Conservation (phyloP, 1,140 invertebrate genomes). For the Mercenaria mercenaria region DNA sequence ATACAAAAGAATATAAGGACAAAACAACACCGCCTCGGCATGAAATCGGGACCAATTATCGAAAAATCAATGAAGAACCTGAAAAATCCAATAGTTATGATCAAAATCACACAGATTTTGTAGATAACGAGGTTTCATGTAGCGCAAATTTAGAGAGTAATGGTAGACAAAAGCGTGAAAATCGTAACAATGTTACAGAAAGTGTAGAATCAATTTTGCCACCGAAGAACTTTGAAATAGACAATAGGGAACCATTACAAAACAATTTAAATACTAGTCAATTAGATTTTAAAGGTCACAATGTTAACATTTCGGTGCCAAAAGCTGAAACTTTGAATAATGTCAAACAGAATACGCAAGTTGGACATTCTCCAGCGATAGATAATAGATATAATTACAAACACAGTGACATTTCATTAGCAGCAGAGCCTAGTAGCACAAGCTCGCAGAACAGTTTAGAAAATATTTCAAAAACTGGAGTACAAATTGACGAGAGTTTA, state of each 20-base stretch:
- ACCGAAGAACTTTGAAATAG: conserved; percentile 15
- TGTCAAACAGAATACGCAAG: conserved; percentile 14
- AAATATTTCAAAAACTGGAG: conserved; percentile 1
- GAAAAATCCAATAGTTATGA: conserved; percentile 15
- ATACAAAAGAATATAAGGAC: conserved; percentile 4
- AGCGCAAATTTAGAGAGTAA: background rate
- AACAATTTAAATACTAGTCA: conserved; percentile 39
- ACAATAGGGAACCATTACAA: conserved; percentile 42
- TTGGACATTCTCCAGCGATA: conserved; percentile 49
- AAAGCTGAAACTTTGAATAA: conserved; percentile 62
- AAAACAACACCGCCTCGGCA: background rate
- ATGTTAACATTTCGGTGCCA: conserved; percentile 51
- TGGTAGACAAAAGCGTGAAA: background rate
- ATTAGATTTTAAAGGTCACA: conserved; percentile 30
- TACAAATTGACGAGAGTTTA: background rate
- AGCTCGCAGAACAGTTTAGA: background rate
- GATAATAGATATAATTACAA: conserved; percentile 45
- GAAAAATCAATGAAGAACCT: conserved; percentile 10
- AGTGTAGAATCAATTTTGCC: background rate
- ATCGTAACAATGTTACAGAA: background rate
- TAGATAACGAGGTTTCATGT: background rate
- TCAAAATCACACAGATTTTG: conserved; percentile 1
- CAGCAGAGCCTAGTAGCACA: background rate
- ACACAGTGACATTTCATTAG: conserved; percentile 34
- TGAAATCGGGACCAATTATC: conserved; percentile 45